These are phyloP conservation scores for Eira barbara DNA, from an alignment of 2,113 vertebrate genomes.

Conservation along the genomic window DNA sequence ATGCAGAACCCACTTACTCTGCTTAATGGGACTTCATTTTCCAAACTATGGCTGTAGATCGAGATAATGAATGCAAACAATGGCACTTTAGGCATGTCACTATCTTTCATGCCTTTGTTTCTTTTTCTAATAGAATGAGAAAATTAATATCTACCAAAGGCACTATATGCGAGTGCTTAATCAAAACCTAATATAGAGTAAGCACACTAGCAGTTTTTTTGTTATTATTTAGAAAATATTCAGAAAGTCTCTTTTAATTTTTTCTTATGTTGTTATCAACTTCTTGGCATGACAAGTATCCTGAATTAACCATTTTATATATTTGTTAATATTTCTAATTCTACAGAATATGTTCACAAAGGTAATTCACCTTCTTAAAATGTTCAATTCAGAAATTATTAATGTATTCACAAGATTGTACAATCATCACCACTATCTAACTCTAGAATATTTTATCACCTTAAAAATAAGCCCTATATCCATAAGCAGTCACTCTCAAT, in stretches of 20 bases:
- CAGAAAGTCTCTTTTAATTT: background rate
- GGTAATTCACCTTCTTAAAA: background rate
- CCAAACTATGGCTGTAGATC: background rate
- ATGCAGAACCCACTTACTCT: background rate
- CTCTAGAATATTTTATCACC: background rate
- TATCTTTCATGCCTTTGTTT: background rate
- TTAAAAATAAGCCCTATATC: rapidly evolving
- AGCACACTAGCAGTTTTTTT: background rate
- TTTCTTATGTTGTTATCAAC: background rate
- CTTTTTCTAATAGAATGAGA: background rate
- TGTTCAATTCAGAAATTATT: background rate
- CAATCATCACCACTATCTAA: background rate
- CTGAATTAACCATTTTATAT: background rate
- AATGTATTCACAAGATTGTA: background rate
- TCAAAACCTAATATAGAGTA: rapidly evolving
- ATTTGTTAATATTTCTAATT: background rate
- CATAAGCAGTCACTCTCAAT: background rate
- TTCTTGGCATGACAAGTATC: background rate
- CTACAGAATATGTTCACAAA: background rate
- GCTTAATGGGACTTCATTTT: background rate
- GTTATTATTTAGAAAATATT: background rate
- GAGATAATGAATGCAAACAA: background rate
- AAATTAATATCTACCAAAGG: background rate
- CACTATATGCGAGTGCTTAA: background rate
- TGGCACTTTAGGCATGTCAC: background rate